Evolutionary conservation across 2,797 vertebrate genomes (phyloP), one percentile per base, ranked within the genome.

Genomic region (Parauchenoglanis punctatus): DNA sequence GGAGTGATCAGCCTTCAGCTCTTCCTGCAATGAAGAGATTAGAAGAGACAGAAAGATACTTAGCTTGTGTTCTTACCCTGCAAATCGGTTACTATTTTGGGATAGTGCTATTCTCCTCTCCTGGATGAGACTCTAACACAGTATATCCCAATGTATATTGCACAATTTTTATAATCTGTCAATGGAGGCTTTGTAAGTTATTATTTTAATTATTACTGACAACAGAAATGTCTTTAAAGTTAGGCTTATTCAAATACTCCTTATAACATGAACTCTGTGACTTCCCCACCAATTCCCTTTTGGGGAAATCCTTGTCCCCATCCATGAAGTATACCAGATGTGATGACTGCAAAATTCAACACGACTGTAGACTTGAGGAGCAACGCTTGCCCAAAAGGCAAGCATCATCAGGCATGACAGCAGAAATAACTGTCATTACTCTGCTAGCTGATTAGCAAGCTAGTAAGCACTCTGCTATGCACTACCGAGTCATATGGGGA

Each of bases 1-100:
- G 25, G 86, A 68, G 6, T 99, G 96, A 86, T 96, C 94, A 0
- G 93, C 94, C 65, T 95, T 96, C 54, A 99, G 94, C 87, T 97
- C 96, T 76, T 97, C 97, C 98, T 99, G 94, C 0, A 89, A 44
- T 31, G 15, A 40, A 84, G 18, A 63, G 20, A 72, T 59, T 49
- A 58, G 23, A 1, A 59, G 11, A 46, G 11, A n/a, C 11, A 81
- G 44, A 52, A 13, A 28, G 6, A 18, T 3, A 23, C 61, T 83
- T 52, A 10, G 46, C 18, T 7, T 83, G 25, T 31, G 40, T 46
- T 49, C 23, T 15, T 81, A 61, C 6, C 12, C 44, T n/a, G 35
- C 10, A 81, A 40, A 81, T 40, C 54, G 25, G 18, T 59, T 59
- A 59, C 20, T 44, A 40, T 80, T 59, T 35, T 80, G 31, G 20